Base-by-base conservation (phyloP, 2,888 invertebrate species). In the Acholoe squamosa region DNA sequence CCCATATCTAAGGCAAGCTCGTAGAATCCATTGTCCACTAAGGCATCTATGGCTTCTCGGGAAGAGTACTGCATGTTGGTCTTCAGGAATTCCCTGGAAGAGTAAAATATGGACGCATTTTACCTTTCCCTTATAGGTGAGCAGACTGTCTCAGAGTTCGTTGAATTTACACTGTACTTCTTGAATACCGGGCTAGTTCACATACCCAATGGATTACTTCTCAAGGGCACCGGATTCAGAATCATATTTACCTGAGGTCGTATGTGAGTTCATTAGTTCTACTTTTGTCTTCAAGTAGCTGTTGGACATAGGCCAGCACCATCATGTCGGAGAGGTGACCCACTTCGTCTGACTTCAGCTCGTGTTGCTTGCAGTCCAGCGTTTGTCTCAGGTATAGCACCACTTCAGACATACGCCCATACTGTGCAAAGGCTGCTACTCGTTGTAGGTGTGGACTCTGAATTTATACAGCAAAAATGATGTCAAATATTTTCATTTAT, bases 261-360 rank as follows among this genome's bases (percentile, higher is more conserved):
- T 92, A 86, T 12, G 90, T 90, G n/a, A 94, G 91, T 19, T 92
- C 92, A 22, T 91, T 89, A 95, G 96, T 94, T 80, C 96, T 92
- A 19, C 90, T 89, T 16, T 91, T 84, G 34, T 93, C 93, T 88
- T 94, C 95, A 43, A 96, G 94, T 28, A 96, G 96, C 94, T 97
- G 96, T 94, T 97, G 97, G 0, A 97, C 97, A 94, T 97, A 97
- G 91, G 97, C 97, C 95, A 97, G 96, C 25, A 97, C 96, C 84
- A 97, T 97, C 93, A 97, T 96, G 95, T 97, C 97, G 25, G 97
- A 97, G 90, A 97, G 96, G 93, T 97, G 97, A 93, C 97, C 97
- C 94, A 97, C 96, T 90, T 97, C 97, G 28, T 93, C 93, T 12
- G 93, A 92, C 31, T 96, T 96, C 92, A 97, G 96, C 14, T 97